These are phyloP conservation scores for Rana temporaria DNA, from an alignment of 2,113 vertebrate genomes.

Conservation along the genomic window DNA sequence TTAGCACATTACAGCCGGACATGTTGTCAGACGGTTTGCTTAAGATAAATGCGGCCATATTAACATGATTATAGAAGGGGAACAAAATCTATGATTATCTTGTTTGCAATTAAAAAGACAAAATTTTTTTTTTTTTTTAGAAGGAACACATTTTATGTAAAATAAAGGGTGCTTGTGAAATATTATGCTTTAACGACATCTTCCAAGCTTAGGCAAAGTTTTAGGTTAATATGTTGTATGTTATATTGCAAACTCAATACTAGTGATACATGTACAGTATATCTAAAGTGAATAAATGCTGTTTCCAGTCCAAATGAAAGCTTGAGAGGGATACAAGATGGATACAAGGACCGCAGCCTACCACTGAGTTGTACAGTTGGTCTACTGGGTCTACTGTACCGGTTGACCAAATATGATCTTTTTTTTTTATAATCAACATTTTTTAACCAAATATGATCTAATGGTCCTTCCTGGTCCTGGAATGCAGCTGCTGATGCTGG, in stretches of 20 bases:
- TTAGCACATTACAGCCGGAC: conserved; percentile 97
- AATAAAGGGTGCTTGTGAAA: background rate
- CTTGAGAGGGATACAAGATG: too few species aligned
- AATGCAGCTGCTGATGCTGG: too few species aligned
- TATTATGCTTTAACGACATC: background rate
- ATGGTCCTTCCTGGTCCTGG: too few species aligned
- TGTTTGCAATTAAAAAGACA: conserved; percentile 28
- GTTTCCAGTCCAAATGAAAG: too few species aligned
- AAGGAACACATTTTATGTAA: background rate
- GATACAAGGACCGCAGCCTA: too few species aligned
- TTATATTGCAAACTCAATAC: background rate
- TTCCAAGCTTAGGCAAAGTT: background rate
- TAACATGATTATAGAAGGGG: conserved; percentile 71
- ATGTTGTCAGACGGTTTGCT: conserved; percentile 95
- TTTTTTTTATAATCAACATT: too few species aligned
- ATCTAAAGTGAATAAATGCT: too few species aligned
- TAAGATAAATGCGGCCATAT: conserved; percentile 91
- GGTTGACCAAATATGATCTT: too few species aligned
- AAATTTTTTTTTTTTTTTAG: background rate
- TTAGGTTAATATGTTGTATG: background rate
- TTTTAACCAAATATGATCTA: too few species aligned
- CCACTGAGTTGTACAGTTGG: too few species aligned
- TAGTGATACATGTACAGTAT: background rate
- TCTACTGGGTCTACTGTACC: too few species aligned
- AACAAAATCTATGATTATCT: conserved; percentile 16